Evolutionary conservation across 1,140 invertebrate genomes (phyloP).

Genomic region (Pseudoatta argentina): DNA sequence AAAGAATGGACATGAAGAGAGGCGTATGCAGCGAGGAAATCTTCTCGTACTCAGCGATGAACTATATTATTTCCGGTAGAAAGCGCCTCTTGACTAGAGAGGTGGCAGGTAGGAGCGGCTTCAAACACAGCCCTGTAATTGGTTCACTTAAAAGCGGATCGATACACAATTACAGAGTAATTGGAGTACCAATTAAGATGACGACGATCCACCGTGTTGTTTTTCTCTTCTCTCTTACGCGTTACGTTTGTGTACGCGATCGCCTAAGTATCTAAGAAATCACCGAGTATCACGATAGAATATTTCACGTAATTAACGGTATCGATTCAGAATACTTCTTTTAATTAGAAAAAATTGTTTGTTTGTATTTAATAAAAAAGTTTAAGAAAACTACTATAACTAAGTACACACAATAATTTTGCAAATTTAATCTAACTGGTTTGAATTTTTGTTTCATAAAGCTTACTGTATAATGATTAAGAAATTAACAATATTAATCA

Average conservation of each 20-base stretch:
- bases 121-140: constrained; percentile 74
- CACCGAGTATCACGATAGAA: background rate
- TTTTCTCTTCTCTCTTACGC: constrained; percentile 50
- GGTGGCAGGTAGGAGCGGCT: constrained; percentile 25
- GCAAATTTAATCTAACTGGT: background rate
- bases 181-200: constrained; percentile 76
- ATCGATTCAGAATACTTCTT: background rate
- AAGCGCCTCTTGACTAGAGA: constrained; percentile 68
- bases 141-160: constrained; percentile 78
- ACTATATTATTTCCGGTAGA: constrained; percentile 74
- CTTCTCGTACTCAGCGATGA: constrained; percentile 63
- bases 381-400: background rate
- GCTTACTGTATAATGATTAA: background rate
- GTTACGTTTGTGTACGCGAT: constrained; percentile 40
- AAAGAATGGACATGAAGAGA: background rate
- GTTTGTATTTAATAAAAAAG: background rate
- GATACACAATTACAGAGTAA: constrained; percentile 78
- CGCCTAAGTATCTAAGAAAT: background rate
- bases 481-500: constrained; percentile 8
- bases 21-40: constrained; percentile 56
- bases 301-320: background rate
- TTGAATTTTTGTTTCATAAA: background rate
- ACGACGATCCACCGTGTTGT: constrained; percentile 30
- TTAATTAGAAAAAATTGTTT: background rate
- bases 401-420: background rate